These are phyloP conservation scores for Petrocephalus sullivani DNA, from an alignment of 2,797 vertebrate species.

Conservation along the genomic window DNA sequence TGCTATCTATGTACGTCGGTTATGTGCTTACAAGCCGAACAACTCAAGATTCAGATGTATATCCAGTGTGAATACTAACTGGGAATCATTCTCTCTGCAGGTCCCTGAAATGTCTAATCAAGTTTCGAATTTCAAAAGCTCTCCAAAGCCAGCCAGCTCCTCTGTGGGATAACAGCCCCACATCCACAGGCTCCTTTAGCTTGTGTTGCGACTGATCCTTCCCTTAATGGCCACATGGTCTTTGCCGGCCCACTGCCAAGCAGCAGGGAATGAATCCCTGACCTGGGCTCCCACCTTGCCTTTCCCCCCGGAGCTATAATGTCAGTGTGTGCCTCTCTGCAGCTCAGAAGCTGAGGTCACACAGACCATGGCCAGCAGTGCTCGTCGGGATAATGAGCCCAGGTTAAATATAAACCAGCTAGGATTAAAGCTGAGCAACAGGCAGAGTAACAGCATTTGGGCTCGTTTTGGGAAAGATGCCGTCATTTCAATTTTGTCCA, in stretches of 20 bases:
- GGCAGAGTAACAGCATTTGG: not conserved
- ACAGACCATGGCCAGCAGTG: not conserved
- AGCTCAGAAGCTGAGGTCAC: not conserved
- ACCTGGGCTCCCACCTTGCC: not conserved
- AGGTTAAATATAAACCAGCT: not conserved
- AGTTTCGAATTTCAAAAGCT: not conserved
- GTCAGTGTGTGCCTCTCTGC: not conserved
- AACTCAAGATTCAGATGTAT: not conserved
- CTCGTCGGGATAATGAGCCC: not conserved
- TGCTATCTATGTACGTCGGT: not conserved
- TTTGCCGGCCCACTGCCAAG: not conserved
- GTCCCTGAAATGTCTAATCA: not conserved
- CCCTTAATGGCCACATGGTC: not conserved
- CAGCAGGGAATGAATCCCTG: not conserved
- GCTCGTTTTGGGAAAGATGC: not conserved
- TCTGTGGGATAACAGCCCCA: not conserved
- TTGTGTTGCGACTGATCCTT: not conserved
- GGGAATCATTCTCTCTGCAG: not conserved
- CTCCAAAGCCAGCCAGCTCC: not conserved
- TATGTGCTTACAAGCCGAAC: not conserved
- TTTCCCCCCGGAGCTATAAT: not conserved
- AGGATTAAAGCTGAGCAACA: not conserved
- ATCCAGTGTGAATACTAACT: not conserved
- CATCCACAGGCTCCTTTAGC: not conserved
- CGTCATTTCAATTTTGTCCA: not conserved